phyloP scores from a whole-genome alignment of 64 coral and sea anemone genomes.

The Exaiptasia diaphana region DNA sequence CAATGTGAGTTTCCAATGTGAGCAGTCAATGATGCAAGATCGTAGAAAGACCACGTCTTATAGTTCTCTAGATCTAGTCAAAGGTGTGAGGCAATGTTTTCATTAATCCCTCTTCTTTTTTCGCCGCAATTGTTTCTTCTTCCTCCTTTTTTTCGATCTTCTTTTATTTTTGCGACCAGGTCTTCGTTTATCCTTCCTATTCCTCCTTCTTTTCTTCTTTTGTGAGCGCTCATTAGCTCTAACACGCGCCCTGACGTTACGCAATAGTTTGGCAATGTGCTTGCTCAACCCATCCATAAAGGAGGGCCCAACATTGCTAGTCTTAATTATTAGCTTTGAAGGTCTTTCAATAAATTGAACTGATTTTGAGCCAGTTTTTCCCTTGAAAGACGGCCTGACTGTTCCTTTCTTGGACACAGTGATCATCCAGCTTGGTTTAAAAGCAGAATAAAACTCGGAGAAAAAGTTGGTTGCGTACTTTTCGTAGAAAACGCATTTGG shows the following conservation, averaged over 20 bases:
- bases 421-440: conserved; percentile 66
- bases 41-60: too few species aligned
- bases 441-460: conserved; percentile 74
- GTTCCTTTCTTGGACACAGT: conserved; percentile 77
- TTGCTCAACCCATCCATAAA: conserved; percentile 58
- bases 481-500: conserved; percentile 89
- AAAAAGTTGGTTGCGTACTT: conserved; percentile 67
- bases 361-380: conserved; percentile 55
- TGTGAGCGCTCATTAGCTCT: background rate
- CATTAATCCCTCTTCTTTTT: background rate
- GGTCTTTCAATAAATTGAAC: conserved; percentile 87
- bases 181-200: conserved; percentile 6
- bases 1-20: too few species aligned
- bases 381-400: conserved; percentile 75
- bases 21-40: too few species aligned
- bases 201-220: background rate
- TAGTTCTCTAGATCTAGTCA: too few species aligned
- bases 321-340: conserved; percentile 80
- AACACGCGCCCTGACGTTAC: conserved; percentile 51
- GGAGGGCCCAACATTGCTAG: conserved; percentile 61
- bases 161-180: background rate
- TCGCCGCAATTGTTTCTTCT: conserved; percentile 1
- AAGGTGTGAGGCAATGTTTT: too few species aligned
- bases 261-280: conserved; percentile 76
- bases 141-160: conserved; percentile 1